These are phyloP conservation scores for Cotesia typhae DNA, from an alignment of 1,140 invertebrate species.

Conservation along the genomic window DNA sequence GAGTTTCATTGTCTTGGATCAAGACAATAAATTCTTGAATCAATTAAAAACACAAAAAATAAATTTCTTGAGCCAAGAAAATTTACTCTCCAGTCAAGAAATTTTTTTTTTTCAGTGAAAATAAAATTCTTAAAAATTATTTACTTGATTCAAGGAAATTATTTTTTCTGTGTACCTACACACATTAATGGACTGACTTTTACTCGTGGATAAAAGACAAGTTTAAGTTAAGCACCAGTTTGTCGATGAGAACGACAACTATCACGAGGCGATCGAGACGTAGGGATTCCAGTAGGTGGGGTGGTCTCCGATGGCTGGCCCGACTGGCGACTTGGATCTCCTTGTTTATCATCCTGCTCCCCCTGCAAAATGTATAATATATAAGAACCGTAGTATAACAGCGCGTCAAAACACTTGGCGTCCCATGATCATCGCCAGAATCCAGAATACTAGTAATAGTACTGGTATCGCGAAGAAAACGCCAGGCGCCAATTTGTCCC, in stretches of 20 bases:
- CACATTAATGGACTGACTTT: too few species aligned
- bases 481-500: slow-evolving; percentile 33
- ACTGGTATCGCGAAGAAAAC: background rate
- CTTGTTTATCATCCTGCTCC: slow-evolving; percentile 35
- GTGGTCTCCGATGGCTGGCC: slow-evolving; percentile 24
- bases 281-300: slow-evolving; percentile 19
- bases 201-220: background rate
- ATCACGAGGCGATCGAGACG: background rate
- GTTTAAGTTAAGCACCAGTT: too few species aligned
- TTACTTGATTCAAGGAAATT: too few species aligned
- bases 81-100: too few species aligned
- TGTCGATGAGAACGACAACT: background rate
- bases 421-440: background rate
- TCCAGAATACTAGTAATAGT: too few species aligned
- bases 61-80: too few species aligned
- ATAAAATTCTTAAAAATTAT: too few species aligned
- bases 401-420: slow-evolving; percentile 38
- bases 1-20: too few species aligned
- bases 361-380: slow-evolving; percentile 5
- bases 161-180: too few species aligned
- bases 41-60: too few species aligned
- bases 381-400: slow-evolving; percentile 26
- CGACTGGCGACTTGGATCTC: slow-evolving; percentile 38
- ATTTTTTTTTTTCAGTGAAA: too few species aligned
- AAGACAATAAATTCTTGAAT: too few species aligned